phyloP scores from a whole-genome alignment of 2,888 invertebrate species.

The Spodoptera picta region DNA sequence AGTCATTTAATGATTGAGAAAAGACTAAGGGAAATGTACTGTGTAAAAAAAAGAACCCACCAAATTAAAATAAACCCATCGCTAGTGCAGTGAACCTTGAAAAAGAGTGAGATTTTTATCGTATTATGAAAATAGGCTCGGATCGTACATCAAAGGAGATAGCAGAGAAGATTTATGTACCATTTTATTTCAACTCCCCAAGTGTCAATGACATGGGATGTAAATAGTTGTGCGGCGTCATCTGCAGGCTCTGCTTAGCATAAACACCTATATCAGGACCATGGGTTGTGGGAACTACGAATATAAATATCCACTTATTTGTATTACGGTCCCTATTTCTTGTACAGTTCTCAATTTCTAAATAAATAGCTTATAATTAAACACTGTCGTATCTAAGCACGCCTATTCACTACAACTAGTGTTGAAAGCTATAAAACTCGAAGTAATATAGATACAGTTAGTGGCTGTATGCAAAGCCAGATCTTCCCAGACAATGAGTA shows the following conservation, averaged over 20 bases:
- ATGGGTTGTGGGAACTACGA: conserved; percentile 14
- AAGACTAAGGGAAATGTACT: not conserved
- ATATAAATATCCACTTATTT: conserved; percentile 3
- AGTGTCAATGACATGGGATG: conserved; percentile 57
- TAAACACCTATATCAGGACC: conserved; percentile 47
- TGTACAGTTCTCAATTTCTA: no score
- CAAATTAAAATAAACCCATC: conserved; percentile 1
- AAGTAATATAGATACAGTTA: not conserved
- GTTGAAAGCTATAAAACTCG: not conserved
- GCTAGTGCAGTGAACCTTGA: conserved; percentile 10
- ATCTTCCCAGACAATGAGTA: conserved; percentile 26
- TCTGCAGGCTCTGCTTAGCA: conserved; percentile 46
- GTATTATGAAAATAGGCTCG: conserved; percentile 41
- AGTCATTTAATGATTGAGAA: not conserved
- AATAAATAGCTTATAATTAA: no score
- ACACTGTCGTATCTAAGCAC: no score
- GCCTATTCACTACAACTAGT: no score
- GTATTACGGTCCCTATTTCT: no score
- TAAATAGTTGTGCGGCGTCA: conserved; percentile 43
- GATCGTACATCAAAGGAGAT: conserved; percentile 60
- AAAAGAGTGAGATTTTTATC: conserved; percentile 20
- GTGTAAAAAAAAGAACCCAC: not conserved
- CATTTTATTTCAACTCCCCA: conserved; percentile 37
- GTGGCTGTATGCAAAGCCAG: conserved; percentile 7
- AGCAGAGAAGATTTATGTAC: conserved; percentile 46